Evolutionary conservation across 2,113 vertebrate genomes (phyloP), one percentile per base, ranked within the genome.

Genomic region (Pseudorasbora parva): DNA sequence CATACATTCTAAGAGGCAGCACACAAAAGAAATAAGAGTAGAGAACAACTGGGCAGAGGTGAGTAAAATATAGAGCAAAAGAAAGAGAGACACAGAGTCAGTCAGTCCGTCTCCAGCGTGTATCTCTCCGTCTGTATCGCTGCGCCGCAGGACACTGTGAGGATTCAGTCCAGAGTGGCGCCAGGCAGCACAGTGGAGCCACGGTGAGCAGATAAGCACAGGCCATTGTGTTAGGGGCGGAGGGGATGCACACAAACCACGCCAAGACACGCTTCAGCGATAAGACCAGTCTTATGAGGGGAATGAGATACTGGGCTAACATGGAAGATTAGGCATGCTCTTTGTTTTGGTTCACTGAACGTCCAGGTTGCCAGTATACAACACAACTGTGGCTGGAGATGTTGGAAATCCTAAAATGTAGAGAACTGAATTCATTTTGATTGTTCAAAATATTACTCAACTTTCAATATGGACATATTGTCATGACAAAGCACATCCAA

Each of bases 91-190:
- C 8, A 21, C 11, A 33, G n/a, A 81, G 47, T 66, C 15, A 2
- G 19, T 12, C 30, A 17, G 12, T 78, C 30, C 0, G 30, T 75
- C 45, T 68, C 33, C 64, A 68, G 80, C 21, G 71, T 47, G 78
- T 68, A 60, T 87, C 79, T 66, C 54, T 87, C 51, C 75, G 56
- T 78, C 59, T 30, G 7, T 85, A 80, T 85, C 84, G 66, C 76
- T 51, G 45, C 21, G 3, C 47, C 30, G 71, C 84, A 86, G 84
- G 71, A 80, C 57, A 41, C 3, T 12, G 77, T 54, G 49, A 23
- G 59, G 60, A 73, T 73, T 45, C 41, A 71, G 68, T 17, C 51
- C 85, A 51, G 66, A 49, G 30, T 41, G 83, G 66, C 23, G 27
- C 72, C 47, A 45, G 64, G 51, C 51, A 37, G 68, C 6, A n/a